phyloP scores from a whole-genome alignment of 2,888 invertebrate species.

The Lasiommata megera region DNA sequence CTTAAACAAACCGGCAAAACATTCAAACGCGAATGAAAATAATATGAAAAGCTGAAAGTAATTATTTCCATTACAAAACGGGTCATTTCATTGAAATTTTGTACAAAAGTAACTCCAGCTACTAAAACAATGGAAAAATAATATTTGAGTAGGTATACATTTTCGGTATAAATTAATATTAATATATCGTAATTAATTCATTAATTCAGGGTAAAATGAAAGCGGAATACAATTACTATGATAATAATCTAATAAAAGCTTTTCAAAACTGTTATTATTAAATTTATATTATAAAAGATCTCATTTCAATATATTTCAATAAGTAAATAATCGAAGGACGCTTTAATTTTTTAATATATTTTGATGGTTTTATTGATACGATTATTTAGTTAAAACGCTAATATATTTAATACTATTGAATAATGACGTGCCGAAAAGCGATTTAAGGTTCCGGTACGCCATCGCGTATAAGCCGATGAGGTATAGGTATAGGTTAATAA shows the following conservation, averaged over 20 bases:
- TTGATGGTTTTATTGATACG: not conserved
- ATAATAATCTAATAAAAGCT: not conserved
- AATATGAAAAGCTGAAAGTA: too few relatives aligned
- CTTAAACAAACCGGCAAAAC: too few relatives aligned
- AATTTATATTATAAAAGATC: not conserved
- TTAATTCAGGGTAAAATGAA: not conserved
- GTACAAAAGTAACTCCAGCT: not conserved
- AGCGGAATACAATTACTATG: not conserved
- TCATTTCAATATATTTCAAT: not conserved
- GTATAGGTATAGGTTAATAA: too few relatives aligned
- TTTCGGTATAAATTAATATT: not conserved
- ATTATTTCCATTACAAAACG: too few relatives aligned
- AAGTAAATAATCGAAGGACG: too few relatives aligned
- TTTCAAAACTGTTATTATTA: not conserved
- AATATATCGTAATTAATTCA: constrained; percentile 1
- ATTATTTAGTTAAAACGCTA: not conserved
- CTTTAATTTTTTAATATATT: too few relatives aligned
- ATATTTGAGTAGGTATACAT: not conserved
- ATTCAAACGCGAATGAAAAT: too few relatives aligned
- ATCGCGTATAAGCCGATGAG: too few relatives aligned
- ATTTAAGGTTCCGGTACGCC: too few relatives aligned
- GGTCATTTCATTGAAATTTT: not conserved
- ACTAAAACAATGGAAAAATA: not conserved
- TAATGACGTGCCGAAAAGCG: too few relatives aligned
- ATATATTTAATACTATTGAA: too few relatives aligned